These are phyloP conservation scores for Daboia siamensis DNA, from an alignment of 2,113 vertebrate genomes.

Conservation along the genomic window DNA sequence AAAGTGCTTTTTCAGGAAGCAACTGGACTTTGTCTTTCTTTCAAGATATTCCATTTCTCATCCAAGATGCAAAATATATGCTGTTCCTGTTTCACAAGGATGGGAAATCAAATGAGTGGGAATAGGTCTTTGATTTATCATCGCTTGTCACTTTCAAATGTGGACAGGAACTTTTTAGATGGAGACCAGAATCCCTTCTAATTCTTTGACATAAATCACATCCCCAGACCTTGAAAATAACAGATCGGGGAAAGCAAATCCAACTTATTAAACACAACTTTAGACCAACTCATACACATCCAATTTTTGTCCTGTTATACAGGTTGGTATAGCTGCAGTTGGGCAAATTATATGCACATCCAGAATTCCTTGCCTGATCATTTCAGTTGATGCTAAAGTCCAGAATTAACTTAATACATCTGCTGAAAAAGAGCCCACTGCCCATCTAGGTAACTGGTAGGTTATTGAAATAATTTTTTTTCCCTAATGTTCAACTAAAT, in stretches of 20 bases:
- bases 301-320: background rate
- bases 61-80: background rate
- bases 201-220: background rate
- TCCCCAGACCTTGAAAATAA: background rate
- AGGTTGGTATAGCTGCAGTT: background rate
- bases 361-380: too few species aligned
- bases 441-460: too few species aligned
- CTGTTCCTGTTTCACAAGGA: background rate
- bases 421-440: too few species aligned
- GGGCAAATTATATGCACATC: background rate
- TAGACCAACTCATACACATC: background rate
- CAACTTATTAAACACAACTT: background rate
- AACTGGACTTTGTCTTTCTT: background rate
- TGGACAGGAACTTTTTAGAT: too few species aligned
- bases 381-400: too few species aligned
- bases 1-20: background rate
- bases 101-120: background rate
- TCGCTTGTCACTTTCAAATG: background rate
- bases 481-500: too few species aligned
- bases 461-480: too few species aligned
- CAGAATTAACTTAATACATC: too few species aligned
- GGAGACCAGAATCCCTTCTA: background rate
- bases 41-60: background rate
- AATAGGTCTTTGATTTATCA: background rate
- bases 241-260: background rate